Percentiles rank a stretch among this genome's conserved stretches.
phyloP scores from a whole-genome alignment of 2,797 vertebrate species.

The Amphiprion clarkii region DNA sequence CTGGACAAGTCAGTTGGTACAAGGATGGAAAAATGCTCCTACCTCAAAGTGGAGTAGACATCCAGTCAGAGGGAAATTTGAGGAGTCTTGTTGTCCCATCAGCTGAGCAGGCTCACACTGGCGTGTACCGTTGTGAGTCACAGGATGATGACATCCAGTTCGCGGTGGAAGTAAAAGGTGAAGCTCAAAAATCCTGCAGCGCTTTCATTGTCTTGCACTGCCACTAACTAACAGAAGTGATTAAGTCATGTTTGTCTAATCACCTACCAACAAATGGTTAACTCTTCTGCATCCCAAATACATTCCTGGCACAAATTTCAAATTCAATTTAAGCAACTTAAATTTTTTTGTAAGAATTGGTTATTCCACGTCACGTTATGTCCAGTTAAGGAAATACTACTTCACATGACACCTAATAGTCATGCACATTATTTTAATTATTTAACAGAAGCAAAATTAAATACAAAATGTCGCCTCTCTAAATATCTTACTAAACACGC shows the following conservation, averaged over 20 bases:
- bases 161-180: conserved; percentile 89
- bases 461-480: background rate
- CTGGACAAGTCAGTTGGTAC: conserved; percentile 85
- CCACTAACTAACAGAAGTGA: conserved; percentile 71
- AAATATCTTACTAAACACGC: conserved; percentile 4
- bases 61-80: conserved; percentile 82
- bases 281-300: conserved; percentile 7
- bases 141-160: conserved; percentile 85
- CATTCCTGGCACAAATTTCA: background rate
- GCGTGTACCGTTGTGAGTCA: conserved; percentile 85
- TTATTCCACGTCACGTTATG: background rate
- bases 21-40: conserved; percentile 85
- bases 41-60: conserved; percentile 72
- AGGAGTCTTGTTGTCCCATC: conserved; percentile 84
- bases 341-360: background rate
- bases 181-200: conserved; percentile 64
- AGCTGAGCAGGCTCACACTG: conserved; percentile 80
- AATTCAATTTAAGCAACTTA: background rate
- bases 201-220: conserved; percentile 70
- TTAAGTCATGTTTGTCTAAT: conserved; percentile 7
- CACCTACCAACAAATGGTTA: conserved; percentile 12
- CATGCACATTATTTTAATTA: background rate
- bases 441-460: conserved; percentile 2
- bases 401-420: background rate
- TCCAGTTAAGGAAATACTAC: conserved; percentile 10